Conservation (phyloP, 2,888 invertebrate genomes). For the Monopis laevigella region DNA sequence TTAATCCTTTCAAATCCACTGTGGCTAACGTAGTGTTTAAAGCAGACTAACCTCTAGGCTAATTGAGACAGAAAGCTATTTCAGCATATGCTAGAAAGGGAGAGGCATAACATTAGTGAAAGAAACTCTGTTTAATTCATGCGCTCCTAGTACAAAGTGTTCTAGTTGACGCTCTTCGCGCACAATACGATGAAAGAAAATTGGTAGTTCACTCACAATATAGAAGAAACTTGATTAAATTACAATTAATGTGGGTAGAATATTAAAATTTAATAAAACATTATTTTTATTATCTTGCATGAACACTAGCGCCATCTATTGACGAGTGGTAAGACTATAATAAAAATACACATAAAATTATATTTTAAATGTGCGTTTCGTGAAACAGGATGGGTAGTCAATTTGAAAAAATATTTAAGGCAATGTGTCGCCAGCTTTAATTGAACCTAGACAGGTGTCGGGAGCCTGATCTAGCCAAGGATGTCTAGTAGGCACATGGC, state of each 20-base stretch:
- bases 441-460: constrained; percentile 56
- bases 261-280: background rate
- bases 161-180: constrained; percentile 57
- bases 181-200: background rate
- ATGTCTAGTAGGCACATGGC: constrained; percentile 45
- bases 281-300: background rate
- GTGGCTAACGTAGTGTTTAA: no score
- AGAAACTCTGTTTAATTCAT: constrained; percentile 30
- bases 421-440: constrained; percentile 54
- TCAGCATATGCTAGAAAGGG: no score
- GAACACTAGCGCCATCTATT: constrained; percentile 58
- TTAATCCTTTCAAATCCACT: no score
- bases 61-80: no score
- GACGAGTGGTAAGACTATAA: constrained; percentile 30
- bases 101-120: no score
- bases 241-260: background rate
- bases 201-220: background rate
- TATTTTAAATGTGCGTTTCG: no score
- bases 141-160: constrained; percentile 51
- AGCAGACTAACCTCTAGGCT: no score
- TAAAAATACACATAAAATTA: background rate
- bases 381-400: constrained; percentile 3
- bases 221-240: background rate
- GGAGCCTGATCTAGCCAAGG: constrained; percentile 45
- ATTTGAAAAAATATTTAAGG: constrained; percentile 48